phyloP scores from a whole-genome alignment of 2,888 invertebrate species.

The Aspidiotus rigidus region DNA sequence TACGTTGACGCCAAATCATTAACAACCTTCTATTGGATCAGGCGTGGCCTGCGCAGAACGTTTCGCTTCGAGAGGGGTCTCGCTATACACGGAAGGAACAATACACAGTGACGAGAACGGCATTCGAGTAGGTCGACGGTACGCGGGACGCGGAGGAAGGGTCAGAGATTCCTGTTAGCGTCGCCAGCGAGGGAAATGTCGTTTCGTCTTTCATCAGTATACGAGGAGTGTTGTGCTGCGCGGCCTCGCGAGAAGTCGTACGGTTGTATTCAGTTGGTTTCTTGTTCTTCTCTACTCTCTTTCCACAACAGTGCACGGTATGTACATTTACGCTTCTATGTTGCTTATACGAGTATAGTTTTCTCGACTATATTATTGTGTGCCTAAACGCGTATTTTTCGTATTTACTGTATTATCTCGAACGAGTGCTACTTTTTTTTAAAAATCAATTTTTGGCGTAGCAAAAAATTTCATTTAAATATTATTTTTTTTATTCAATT shows the following conservation, averaged over 20 bases:
- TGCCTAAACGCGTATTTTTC: background rate
- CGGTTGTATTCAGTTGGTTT: conserved; percentile 18
- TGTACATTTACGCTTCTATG: background rate
- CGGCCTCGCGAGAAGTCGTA: conserved; percentile 29
- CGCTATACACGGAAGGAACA: background rate
- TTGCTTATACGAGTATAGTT: background rate
- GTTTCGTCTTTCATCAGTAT: background rate
- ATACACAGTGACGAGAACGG: background rate
- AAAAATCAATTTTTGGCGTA: background rate
- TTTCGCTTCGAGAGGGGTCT: conserved; percentile 21
- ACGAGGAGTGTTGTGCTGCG: conserved; percentile 16
- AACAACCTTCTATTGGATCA: conserved; percentile 29
- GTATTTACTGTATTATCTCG: too few species aligned
- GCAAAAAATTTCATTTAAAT: background rate
- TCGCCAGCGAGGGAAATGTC: conserved; percentile 25
- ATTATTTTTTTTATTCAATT: background rate
- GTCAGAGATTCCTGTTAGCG: conserved; percentile 10
- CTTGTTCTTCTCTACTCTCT: conserved; percentile 14
- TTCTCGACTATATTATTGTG: conserved; percentile 1
- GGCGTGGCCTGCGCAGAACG: conserved; percentile 26
- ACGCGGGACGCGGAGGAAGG: background rate
- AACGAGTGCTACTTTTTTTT: too few species aligned
- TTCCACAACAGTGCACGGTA: conserved; percentile 8
- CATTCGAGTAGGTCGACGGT: background rate
- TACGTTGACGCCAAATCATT: conserved; percentile 25